These are phyloP conservation scores for Macroteleia sp. DNA, from an alignment of 2,888 invertebrate species.

Conservation along the genomic window DNA sequence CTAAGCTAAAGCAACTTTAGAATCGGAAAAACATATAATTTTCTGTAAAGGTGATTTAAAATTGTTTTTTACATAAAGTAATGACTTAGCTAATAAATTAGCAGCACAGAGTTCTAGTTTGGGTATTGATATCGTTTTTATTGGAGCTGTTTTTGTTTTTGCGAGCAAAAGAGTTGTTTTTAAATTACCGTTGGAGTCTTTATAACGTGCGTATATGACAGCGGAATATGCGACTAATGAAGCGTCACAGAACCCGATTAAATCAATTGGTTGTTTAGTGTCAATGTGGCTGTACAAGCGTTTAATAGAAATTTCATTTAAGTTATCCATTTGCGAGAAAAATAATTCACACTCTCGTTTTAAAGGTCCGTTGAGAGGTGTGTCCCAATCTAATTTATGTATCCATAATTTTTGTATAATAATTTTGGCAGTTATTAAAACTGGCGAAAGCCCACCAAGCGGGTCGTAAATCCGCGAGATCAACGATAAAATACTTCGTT, in stretches of 20 bases:
- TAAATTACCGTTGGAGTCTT: background rate
- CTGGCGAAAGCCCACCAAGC: background rate
- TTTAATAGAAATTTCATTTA: background rate
- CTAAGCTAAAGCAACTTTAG: background rate
- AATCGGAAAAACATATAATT: background rate
- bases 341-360: background rate
- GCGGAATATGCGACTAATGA: background rate
- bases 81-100: background rate
- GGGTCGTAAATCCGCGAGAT: background rate
- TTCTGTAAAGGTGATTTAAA: background rate
- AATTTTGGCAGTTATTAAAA: background rate
- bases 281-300: background rate
- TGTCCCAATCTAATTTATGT: background rate
- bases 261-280: background rate
- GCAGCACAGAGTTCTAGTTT: constrained; percentile 3
- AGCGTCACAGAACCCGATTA: background rate
- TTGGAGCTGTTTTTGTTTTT: background rate
- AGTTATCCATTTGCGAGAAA: background rate
- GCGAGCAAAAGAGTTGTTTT: background rate
- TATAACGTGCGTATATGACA: background rate
- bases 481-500: no score
- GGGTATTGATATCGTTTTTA: background rate
- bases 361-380: background rate
- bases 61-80: background rate
- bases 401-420: background rate